These are phyloP conservation scores for Chrysocyon brachyurus DNA, from an alignment of 2,797 vertebrate genomes.

Conservation along the genomic window DNA sequence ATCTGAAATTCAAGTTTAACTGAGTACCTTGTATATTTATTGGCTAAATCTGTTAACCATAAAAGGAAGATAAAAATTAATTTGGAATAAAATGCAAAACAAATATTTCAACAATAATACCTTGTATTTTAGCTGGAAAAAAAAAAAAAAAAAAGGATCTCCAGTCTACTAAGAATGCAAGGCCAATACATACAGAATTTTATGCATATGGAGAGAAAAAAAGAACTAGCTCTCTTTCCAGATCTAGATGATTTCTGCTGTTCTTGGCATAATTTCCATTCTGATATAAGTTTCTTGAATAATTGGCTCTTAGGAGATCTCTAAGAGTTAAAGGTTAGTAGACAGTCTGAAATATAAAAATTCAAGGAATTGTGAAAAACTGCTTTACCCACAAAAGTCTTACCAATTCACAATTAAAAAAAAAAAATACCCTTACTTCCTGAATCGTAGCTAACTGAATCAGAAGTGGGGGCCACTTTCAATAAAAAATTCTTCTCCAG, in stretches of 20 bases:
- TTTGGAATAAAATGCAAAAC: not conserved
- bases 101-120: not conserved
- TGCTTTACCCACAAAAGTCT: not conserved
- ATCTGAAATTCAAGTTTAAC: not conserved
- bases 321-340: not conserved
- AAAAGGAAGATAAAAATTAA: constrained; percentile 45
- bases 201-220: not conserved
- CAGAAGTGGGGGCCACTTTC: not conserved
- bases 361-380: not conserved
- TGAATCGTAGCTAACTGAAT: not conserved
- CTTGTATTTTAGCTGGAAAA: not conserved
- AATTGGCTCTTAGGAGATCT: not conserved
- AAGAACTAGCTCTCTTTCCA: not conserved
- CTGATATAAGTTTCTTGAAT: not conserved
- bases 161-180: not conserved
- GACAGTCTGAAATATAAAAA: constrained; percentile 4
- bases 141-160: not conserved
- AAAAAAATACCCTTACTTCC: not conserved
- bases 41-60: not conserved
- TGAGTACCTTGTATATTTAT: not conserved
- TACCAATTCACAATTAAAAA: not conserved
- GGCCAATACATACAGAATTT: not conserved
- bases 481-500: not conserved
- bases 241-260: not conserved
- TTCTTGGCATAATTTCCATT: not conserved